phyloP scores from a whole-genome alignment of 2,113 vertebrate genomes.

The Notothenia rossii region DNA sequence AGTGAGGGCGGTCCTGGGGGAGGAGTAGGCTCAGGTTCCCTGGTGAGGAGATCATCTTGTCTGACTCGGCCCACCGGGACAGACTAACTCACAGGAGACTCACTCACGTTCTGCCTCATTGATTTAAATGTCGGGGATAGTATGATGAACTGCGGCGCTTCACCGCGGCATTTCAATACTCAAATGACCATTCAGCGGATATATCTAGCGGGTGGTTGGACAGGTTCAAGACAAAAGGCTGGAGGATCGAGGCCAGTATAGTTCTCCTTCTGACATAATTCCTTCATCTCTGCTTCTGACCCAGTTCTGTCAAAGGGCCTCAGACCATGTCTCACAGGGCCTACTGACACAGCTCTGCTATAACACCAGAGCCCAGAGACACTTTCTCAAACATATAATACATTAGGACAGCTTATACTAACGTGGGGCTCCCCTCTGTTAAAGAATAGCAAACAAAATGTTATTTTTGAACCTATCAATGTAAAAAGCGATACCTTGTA shows the following conservation, averaged over 20 bases:
- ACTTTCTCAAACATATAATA: constrained; percentile 40
- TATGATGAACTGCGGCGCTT: constrained; percentile 48
- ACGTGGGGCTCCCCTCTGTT: background rate
- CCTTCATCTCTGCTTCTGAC: constrained; percentile 70
- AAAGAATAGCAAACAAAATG: background rate
- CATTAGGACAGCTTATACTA: constrained; percentile 21
- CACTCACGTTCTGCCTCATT: constrained; percentile 64
- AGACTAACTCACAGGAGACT: constrained; percentile 61
- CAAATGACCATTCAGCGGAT: constrained; percentile 29
- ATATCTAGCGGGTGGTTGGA: constrained; percentile 31
- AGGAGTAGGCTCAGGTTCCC: constrained; percentile 70
- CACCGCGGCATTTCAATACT: constrained; percentile 31
- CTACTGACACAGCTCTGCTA: constrained; percentile 64
- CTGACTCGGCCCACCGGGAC: constrained; percentile 70
- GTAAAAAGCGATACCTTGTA: too few relatives aligned
- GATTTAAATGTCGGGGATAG: constrained; percentile 69
- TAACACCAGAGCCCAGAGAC: constrained; percentile 46
- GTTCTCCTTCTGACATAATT: constrained; percentile 66
- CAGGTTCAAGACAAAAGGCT: constrained; percentile 35
- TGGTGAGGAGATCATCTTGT: constrained; percentile 78
- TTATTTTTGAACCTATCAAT: too few relatives aligned
- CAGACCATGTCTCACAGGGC: constrained; percentile 47
- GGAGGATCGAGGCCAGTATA: constrained; percentile 28
- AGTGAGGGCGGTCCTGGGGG: constrained; percentile 68
- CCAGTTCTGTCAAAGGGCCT: constrained; percentile 71